Evolutionary conservation across 2,113 vertebrate species (phyloP).

Genomic region (Saguinus midas): DNA sequence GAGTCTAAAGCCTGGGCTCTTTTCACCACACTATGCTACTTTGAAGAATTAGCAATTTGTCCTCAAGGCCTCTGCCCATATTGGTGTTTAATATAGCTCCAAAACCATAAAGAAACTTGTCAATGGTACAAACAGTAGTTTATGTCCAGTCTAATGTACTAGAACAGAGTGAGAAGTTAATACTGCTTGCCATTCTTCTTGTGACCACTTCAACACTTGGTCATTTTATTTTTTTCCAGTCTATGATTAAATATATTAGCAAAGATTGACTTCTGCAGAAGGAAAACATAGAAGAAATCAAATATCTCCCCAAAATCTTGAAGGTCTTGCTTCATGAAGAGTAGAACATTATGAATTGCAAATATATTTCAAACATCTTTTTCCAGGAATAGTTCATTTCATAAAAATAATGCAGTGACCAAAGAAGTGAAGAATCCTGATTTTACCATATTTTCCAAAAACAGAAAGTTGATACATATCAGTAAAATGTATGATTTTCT

Average conservation of each 20-base stretch:
- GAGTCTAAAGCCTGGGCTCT: neutral
- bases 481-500: neutral
- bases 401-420: neutral
- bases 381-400: neutral
- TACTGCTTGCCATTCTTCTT: neutral
- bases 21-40: neutral
- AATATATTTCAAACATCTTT: constrained; percentile 57
- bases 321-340: constrained; percentile 2
- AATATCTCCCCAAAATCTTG: neutral
- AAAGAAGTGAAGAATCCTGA: neutral
- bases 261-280: constrained; percentile 1
- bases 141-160: constrained; percentile 27
- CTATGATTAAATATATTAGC: neutral
- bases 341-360: neutral
- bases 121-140: neutral
- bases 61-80: neutral
- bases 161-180: constrained; percentile 24
- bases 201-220: neutral
- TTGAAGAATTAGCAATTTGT: neutral
- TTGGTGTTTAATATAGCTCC: neutral
- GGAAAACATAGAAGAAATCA: neutral
- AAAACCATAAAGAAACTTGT: neutral
- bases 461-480: neutral
- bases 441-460: neutral
- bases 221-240: neutral